These are phyloP conservation scores for Drosophila aldrichi DNA, from an alignment of 2,888 invertebrate genomes.

Conservation along the genomic window DNA sequence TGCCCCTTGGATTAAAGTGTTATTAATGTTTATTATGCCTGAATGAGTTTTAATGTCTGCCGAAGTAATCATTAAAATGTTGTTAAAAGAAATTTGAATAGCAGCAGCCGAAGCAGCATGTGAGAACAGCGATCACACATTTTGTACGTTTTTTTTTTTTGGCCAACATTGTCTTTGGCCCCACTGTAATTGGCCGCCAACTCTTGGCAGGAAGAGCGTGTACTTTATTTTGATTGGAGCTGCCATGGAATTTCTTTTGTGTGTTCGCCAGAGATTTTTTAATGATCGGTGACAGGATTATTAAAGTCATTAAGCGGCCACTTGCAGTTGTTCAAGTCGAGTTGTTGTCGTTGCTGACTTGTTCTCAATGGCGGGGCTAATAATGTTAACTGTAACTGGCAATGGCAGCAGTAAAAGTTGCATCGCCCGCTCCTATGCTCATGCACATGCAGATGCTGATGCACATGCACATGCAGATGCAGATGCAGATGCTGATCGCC, in stretches of 20 bases:
- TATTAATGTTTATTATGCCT: conserved; percentile 83
- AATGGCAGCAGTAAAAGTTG: conserved; percentile 59
- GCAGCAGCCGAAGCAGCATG: conserved; percentile 53
- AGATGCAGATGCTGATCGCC: conserved; percentile 30
- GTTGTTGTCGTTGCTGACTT: conserved; percentile 30
- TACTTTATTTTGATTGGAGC: conserved; percentile 81
- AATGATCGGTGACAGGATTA: conserved; percentile 81
- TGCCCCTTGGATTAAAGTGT: conserved; percentile 79
- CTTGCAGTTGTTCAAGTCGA: conserved; percentile 32
- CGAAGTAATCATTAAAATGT: conserved; percentile 83
- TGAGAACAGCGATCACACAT: conserved; percentile 53
- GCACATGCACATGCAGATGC: no score
- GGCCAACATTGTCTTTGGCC: conserved; percentile 62
- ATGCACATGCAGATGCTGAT: conserved; percentile 23
- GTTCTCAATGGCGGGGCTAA: conserved; percentile 59
- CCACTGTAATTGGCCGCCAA: conserved; percentile 55
- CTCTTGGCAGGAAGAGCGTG: conserved; percentile 72
- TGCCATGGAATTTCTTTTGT: conserved; percentile 81
- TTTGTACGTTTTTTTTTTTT: conserved; percentile 17
- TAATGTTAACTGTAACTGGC: conserved; percentile 77
- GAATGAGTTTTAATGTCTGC: conserved; percentile 84
- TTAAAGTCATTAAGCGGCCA: conserved; percentile 76
- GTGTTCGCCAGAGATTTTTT: conserved; percentile 76
- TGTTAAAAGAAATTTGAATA: conserved; percentile 83
- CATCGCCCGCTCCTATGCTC: conserved; percentile 44